phyloP scores from a whole-genome alignment of 1,140 invertebrate genomes.

The Aricia agestis region DNA sequence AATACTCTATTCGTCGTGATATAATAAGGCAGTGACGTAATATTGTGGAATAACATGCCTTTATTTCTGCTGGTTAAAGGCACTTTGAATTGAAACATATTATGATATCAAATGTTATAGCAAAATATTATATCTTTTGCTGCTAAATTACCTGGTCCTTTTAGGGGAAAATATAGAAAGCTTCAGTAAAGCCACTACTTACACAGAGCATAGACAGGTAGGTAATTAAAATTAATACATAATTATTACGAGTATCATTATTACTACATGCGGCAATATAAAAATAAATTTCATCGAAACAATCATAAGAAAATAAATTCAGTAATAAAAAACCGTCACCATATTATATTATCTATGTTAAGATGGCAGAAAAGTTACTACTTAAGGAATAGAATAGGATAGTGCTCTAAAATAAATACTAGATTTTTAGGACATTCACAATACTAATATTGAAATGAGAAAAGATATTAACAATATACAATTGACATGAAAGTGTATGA shows the following conservation, averaged over 20 bases:
- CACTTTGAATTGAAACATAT: slow-evolving; percentile 31
- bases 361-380: not conserved
- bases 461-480: not conserved
- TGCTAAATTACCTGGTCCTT: slow-evolving; percentile 24
- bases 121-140: slow-evolving; percentile 24
- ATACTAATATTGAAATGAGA: not conserved
- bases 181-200: not conserved
- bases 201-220: not conserved
- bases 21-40: slow-evolving; percentile 26
- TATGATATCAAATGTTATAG: slow-evolving; percentile 19
- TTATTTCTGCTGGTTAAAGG: slow-evolving; percentile 21
- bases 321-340: not conserved
- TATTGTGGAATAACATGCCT: slow-evolving; percentile 1
- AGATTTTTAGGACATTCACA: not conserved
- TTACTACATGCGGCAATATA: slow-evolving; percentile 8
- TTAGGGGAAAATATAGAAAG: slow-evolving; percentile 19
- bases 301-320: not conserved
- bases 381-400: not conserved
- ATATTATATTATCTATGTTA: not conserved
- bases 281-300: slow-evolving; percentile 4
- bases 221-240: not conserved
- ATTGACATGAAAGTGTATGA: not conserved
- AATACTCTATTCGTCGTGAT: slow-evolving; percentile 15
- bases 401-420: not conserved
- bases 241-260: not conserved